phyloP scores from a whole-genome alignment of 2,888 invertebrate species.

The Pogonocherus hispidulus region DNA sequence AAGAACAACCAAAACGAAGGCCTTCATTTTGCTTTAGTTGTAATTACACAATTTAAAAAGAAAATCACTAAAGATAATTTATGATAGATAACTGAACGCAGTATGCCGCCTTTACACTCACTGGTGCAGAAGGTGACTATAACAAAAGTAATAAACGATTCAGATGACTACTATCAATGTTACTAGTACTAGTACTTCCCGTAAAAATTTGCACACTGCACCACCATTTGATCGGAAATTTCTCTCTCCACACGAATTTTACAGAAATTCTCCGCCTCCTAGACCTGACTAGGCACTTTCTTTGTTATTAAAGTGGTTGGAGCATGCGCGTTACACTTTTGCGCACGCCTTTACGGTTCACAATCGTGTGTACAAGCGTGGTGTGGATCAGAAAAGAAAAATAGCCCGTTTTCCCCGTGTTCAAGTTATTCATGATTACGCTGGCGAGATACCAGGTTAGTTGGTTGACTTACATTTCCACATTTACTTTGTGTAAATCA shows the following conservation, averaged over 20 bases:
- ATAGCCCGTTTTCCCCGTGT: conserved; percentile 25
- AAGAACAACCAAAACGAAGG: conserved; percentile 48
- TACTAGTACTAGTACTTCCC: neutral
- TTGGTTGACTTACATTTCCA: conserved; percentile 20
- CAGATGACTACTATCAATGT: conserved; percentile 26
- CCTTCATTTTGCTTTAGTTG: conserved; percentile 71
- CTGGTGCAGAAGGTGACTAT: conserved; percentile 88
- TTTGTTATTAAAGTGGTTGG: conserved; percentile 44
- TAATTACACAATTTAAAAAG: conserved; percentile 6
- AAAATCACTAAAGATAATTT: conserved; percentile 1
- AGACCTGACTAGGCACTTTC: conserved; percentile 50
- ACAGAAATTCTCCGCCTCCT: conserved; percentile 14
- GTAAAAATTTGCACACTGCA: conserved; percentile 56
- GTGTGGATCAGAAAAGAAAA: conserved; percentile 18
- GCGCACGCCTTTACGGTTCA: conserved; percentile 46
- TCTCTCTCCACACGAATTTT: conserved; percentile 20
- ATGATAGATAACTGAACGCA: conserved; percentile 34
- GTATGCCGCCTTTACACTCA: conserved; percentile 88
- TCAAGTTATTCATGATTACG: conserved; percentile 67
- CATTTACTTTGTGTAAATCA: conserved; percentile 33
- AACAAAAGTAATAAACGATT: conserved; percentile 51
- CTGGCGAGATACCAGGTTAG: conserved; percentile 69
- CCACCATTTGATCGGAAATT: conserved; percentile 35
- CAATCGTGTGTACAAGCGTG: conserved; percentile 34
- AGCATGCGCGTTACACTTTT: conserved; percentile 42